Evolutionary conservation across 2,888 invertebrate genomes (phyloP).

Genomic region (Nemoura dubitans): DNA sequence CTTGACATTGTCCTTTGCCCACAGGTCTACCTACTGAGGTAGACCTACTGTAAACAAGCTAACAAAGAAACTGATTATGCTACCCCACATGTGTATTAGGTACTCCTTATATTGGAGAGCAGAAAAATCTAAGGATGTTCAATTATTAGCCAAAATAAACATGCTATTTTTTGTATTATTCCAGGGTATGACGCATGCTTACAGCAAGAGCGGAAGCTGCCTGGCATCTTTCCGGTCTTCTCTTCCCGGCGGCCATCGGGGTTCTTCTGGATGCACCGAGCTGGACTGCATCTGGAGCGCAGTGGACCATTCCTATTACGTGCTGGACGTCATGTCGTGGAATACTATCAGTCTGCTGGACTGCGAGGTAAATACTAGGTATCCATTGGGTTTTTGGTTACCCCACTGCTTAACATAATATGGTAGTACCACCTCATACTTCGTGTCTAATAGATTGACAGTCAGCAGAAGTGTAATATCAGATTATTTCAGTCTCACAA

Average conservation of each 20-base stretch:
- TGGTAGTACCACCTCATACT: too few relatives aligned
- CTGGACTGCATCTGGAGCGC: conserved; percentile 85
- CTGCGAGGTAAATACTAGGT: conserved; percentile 84
- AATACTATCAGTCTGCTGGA: conserved; percentile 74
- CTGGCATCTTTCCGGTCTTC: conserved; percentile 68
- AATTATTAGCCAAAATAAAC: too few relatives aligned
- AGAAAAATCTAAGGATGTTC: too few relatives aligned
- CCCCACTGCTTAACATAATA: neutral
- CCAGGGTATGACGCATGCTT: conserved; percentile 76
- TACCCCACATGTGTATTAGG: too few relatives aligned
- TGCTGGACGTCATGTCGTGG: conserved; percentile 88
- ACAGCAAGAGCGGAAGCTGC: conserved; percentile 70
- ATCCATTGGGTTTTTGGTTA: conserved; percentile 50
- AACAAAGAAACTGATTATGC: too few relatives aligned
- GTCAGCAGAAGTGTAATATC: too few relatives aligned
- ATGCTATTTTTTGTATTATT: conserved; percentile 51
- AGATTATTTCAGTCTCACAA: too few relatives aligned
- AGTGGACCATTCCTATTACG: conserved; percentile 70
- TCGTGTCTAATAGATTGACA: too few relatives aligned
- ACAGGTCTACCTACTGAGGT: too few relatives aligned
- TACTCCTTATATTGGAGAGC: too few relatives aligned
- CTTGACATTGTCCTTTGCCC: too few relatives aligned
- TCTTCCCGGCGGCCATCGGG: conserved; percentile 74
- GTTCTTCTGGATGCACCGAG: conserved; percentile 63
- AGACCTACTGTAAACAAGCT: too few relatives aligned